phyloP scores from a whole-genome alignment of 2,888 invertebrate species.

The Opisthograptis luteolata region DNA sequence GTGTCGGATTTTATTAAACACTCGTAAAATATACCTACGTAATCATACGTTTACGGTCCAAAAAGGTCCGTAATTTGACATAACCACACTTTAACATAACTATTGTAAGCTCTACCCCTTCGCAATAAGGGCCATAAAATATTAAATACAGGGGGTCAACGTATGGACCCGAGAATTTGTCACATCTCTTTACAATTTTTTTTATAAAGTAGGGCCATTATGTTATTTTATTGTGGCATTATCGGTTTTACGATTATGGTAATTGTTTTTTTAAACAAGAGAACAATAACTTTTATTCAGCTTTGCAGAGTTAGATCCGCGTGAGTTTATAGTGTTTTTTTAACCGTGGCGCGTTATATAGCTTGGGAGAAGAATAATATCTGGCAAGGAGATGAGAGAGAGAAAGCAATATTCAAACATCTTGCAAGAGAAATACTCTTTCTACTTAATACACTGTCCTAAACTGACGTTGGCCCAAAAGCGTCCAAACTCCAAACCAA shows the following conservation, averaged over 20 bases:
- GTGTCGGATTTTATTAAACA: constrained; percentile 40
- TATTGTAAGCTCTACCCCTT: constrained; percentile 14
- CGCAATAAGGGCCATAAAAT: constrained; percentile 8
- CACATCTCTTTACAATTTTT: constrained; percentile 10
- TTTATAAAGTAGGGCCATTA: constrained; percentile 10
- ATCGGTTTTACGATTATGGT: constrained; percentile 13
- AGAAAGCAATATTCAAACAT: no score
- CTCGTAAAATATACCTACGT: constrained; percentile 40
- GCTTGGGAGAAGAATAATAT: no score
- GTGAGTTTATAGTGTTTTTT: no score
- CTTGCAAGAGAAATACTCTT: no score
- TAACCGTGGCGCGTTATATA: no score
- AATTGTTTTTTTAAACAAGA: constrained; percentile 8
- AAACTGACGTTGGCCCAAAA: no score
- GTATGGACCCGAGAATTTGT: constrained; percentile 11
- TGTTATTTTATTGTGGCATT: constrained; percentile 9
- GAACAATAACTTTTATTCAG: constrained; percentile 3
- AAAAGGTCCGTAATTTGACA: constrained; percentile 19
- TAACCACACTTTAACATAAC: constrained; percentile 4
- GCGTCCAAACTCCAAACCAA: no score
- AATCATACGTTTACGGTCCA: constrained; percentile 36
- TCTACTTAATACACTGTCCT: no score
- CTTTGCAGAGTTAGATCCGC: constrained; percentile 10
- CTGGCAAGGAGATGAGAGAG: no score
- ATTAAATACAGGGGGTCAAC: no score